Evolutionary conservation across 2,888 invertebrate species (phyloP), one percentile per base, ranked within the genome.

Genomic region (Apamea crenata): DNA sequence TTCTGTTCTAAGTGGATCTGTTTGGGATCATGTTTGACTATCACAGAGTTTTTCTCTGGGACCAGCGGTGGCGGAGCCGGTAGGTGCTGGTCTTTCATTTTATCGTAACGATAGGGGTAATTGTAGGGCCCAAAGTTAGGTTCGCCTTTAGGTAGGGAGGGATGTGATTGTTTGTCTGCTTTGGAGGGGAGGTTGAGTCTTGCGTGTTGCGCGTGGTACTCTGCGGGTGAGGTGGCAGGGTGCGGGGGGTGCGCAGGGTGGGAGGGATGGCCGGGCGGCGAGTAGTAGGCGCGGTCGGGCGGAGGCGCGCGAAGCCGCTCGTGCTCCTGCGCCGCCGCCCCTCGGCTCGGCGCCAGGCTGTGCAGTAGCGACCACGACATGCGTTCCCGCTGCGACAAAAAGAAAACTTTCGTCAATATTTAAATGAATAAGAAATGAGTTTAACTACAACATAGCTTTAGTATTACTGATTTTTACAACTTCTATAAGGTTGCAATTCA

Each of bases 21-120:
- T 93, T 98, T 98, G 76, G 97, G 97, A 91, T 98, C 98, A 94
- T 98, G 98, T 93, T 98, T 98, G 83, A 98, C 98, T 94, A 98
- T 98, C 93, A 98, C 98, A 91, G 98, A 98, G 94, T 97, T 98
- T 94, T 98, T 98, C 94, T 98, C 98, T 89, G 97, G 97, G 88
- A 98, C 96, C 79, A 98, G 95, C 10, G 98, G 98, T 75, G 98
- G 98, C 32, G 98, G 98, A 85, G 98, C 98, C 81, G 98, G 97
- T 78, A 98, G 94, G 87, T 97, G 96, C 92, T 97, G 97, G 87
- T 97, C 96, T 93, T 97, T 97, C 80, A 97, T 96, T 94, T 98
- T 98, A 90, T 97, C 97, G 92, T 98, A 98, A 61, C 96, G 94
- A 91, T 98, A 97, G 78, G 97, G 94, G 80, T 98, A 98, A 90